These are phyloP conservation scores for Leptinotarsa juncta DNA, from an alignment of 2,888 invertebrate genomes.

Conservation along the genomic window DNA sequence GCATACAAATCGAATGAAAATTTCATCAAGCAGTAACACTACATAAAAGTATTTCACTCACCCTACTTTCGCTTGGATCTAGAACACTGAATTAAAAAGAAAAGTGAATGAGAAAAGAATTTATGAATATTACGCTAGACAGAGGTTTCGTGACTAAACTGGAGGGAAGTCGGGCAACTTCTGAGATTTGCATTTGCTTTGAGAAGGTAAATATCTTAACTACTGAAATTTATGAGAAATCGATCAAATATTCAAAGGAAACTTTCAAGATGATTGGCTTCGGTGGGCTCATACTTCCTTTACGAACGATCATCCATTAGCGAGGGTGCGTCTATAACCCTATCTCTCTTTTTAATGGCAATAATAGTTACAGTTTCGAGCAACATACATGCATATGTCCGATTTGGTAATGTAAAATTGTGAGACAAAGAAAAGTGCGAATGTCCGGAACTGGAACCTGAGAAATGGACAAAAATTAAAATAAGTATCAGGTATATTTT, in stretches of 20 bases:
- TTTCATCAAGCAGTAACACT: background rate
- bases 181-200: constrained; percentile 58
- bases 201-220: constrained; percentile 51
- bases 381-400: background rate
- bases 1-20: background rate
- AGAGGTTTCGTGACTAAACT: constrained; percentile 52
- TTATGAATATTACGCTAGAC: constrained; percentile 13
- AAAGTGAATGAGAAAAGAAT: constrained; percentile 10
- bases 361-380: background rate
- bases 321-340: constrained; percentile 32
- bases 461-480: too few relatives aligned
- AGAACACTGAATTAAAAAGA: background rate
- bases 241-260: constrained; percentile 48
- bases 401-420: background rate
- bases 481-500: too few relatives aligned
- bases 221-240: constrained; percentile 56
- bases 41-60: constrained; percentile 4
- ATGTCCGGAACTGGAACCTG: too few relatives aligned
- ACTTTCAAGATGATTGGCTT: constrained; percentile 42
- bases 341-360: background rate
- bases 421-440: too few relatives aligned
- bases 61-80: background rate
- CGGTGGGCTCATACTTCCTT: constrained; percentile 35
- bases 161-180: constrained; percentile 52
- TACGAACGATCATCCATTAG: constrained; percentile 30